Base-by-base conservation (phyloP, 2,797 vertebrate genomes). In the Crenichthys baileyi region DNA sequence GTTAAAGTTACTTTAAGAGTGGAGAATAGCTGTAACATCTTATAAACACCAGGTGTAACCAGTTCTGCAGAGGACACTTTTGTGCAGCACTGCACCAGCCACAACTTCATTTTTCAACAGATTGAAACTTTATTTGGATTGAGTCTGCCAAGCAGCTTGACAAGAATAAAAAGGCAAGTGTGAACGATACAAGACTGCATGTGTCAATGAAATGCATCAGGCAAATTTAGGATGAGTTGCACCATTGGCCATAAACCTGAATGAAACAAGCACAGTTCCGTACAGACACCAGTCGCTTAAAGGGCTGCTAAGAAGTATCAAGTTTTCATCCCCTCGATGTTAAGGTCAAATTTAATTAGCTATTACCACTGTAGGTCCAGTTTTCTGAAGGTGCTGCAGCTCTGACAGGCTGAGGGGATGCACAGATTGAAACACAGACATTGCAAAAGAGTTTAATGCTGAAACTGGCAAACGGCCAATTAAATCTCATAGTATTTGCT, bases 61-160 rank as follows among this genome's bases (percentile, higher is more conserved):
- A 11, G 16, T 2, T 63, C 70, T 71, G 46, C 9, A 51, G 50
- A 55, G 24, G 5, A 72, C 11, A 22, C 20, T 55, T 24, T 36
- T 24, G 20, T 39, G 31, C 31, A 55, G 16, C 58, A 61, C 15
- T 15, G 5, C 70, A 53, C 22, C 67, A 46, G 41, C 67, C 70
- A 72, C 36, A 76, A 81, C 56, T 44, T 11, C 56, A 73, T 8
- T 4, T 76, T 82, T 88, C 58, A 85, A 73, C 88, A 88, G 86
- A 89, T 90, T 46, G 85, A 89, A 81, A 88, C 87, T 94, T 94
- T 92, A 94, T 94, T 94, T 93, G 84, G 84, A 89, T 88, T 85
- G 86, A 78, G 80, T 91, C 88, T 91, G 90, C 85, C 91, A 91
- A 91, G 87, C 78, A 83, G 63, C 88, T 90, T 93, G 91, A 92